Evolutionary conservation across 2,113 vertebrate genomes (phyloP).

Genomic region (Ranitomeya variabilis): DNA sequence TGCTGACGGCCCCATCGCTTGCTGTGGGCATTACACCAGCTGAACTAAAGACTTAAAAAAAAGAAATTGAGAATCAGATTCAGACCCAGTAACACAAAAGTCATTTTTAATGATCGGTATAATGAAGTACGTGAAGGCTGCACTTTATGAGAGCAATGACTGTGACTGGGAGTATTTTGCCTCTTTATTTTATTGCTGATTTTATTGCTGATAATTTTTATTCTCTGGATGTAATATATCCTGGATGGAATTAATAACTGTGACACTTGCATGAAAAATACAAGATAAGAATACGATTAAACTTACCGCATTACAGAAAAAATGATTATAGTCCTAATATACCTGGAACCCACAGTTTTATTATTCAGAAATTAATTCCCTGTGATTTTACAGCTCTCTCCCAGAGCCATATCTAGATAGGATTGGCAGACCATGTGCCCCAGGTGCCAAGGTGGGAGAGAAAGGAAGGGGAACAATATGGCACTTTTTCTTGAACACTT

Average conservation of each 20-base stretch:
- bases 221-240: neutral
- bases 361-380: neutral
- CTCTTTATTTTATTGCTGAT: neutral
- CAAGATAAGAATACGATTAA: neutral
- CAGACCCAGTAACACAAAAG: neutral
- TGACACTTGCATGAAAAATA: neutral
- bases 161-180: neutral
- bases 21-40: neutral
- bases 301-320: neutral
- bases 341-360: neutral
- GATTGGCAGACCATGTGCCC: too few relatives aligned
- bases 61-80: neutral
- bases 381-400: neutral
- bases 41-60: neutral
- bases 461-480: too few relatives aligned
- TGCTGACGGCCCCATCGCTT: neutral
- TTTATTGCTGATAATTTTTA: conserved; percentile 1
- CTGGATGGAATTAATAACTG: neutral
- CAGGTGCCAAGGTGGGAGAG: too few relatives aligned
- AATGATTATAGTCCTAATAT: neutral
- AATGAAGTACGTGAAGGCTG: neutral
- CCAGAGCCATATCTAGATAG: neutral
- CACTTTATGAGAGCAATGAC: neutral
- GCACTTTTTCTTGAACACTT: too few relatives aligned
- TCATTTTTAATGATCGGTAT: neutral